Base-by-base conservation (phyloP, 2,113 vertebrate species). In the Cottus gobio region DNA sequence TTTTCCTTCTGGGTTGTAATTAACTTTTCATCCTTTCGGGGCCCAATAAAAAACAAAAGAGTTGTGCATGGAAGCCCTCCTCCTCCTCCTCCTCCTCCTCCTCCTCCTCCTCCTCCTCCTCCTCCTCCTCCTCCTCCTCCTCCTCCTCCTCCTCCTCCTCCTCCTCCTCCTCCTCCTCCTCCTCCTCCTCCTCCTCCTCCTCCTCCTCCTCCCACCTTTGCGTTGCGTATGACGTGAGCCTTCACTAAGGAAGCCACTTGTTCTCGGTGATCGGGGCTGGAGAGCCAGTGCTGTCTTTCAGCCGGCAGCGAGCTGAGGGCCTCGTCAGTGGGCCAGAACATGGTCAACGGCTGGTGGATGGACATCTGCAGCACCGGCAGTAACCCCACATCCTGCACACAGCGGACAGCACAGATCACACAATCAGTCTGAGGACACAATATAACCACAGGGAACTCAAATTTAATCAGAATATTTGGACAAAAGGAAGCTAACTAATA, bases 241-340 rank as follows among this genome's bases (percentile, higher is more conserved):
- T 96, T 97, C 58, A 99, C 85, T 46, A 92, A 95, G 75, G 96
- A 96, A 22, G 91, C 91, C 68, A 99, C 93, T 70, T 94, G 94
- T 2, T 96, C 95, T 4, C 84, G 94, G 84, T 99, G 96, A 58
- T 97, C 94, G 2, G 95, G 93, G 24, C 86, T 96, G 91, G 95
- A 95, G 28, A 99, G 94, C 96, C 96, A 99, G 80, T 60, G 93
- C 87, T 95, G 94, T 50, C 90, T 93, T 3, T 93, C 94, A 0
- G 92, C 87, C 0, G 97, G 84, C 75, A 99, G 93, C 30, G 95
- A 88, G 0, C 48, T 75, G 44, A 99, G 94, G 0, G 95, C 96
- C 0, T 91, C 13, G 65, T 99, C 95, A 7, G 96, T 96, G 34
- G 98, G 97, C 97, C 97, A 99, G 86, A 99, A 95, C 93, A 99